A percentile compares a stretch with the other conserved stretches of the same genome.
These are phyloP conservation scores for Drosophila fulvimacula DNA, from an alignment of 2,888 invertebrate genomes.

Conservation along the genomic window DNA sequence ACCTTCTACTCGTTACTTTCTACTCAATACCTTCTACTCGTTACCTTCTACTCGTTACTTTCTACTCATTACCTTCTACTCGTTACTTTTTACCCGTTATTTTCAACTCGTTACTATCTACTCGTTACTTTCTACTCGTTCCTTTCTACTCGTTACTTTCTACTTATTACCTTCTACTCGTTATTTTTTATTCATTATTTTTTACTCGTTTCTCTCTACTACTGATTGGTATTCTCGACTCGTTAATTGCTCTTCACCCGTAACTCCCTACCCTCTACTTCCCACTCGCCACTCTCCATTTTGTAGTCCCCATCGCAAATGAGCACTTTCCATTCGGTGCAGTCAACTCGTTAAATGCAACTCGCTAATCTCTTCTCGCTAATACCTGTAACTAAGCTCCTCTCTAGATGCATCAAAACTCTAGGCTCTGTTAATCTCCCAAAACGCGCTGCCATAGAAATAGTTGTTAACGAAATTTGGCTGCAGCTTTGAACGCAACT, in stretches of 20 bases:
- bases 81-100: background rate
- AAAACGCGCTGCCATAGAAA: slow-evolving; percentile 16
- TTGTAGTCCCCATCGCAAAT: too few relatives aligned
- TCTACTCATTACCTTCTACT: background rate
- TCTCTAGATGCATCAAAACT: too few relatives aligned
- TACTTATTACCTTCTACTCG: too few relatives aligned
- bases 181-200: too few relatives aligned
- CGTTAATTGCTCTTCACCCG: too few relatives aligned
- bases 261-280: background rate
- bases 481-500: slow-evolving; percentile 26
- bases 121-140: background rate
- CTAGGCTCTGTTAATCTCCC: background rate
- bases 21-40: too few relatives aligned
- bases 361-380: background rate
- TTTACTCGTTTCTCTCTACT: too few relatives aligned
- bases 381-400: too few relatives aligned
- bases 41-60: background rate
- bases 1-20: too few relatives aligned
- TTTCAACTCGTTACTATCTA: background rate
- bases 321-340: too few relatives aligned
- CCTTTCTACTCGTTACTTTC: background rate
- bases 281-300: background rate
- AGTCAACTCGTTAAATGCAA: background rate
- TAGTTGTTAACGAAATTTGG: slow-evolving; percentile 15
- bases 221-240: too few relatives aligned